These are phyloP conservation scores for pig (Sus scrofa) DNA, from an alignment of 2,113 vertebrate genomes.

Conservation along the genomic window T2T-Sscrofa CM000817.6:165128501-165129000, in stretches of 20 bases:
- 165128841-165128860: not conserved
- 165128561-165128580: constrained; percentile 38
- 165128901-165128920: not conserved
- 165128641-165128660: constrained; percentile 54
- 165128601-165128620: constrained; percentile 22
- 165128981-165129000: not conserved
- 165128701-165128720: not conserved
- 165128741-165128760: not conserved
- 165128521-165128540: not conserved
- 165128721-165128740: constrained; percentile 39
- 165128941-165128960: not conserved
- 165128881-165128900: not conserved
- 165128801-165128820: not conserved
- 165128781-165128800: not conserved
- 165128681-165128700: constrained; percentile 44
- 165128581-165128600: constrained; percentile 41
- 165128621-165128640: constrained; percentile 40
- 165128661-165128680: constrained; percentile 25
- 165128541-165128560: constrained; percentile 16
- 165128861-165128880: not conserved
- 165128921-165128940: not conserved
- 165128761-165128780: not conserved
- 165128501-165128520: constrained; percentile 12
- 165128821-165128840: not conserved
- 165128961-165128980: not conserved